Conservation (phyloP, 2,797 vertebrate species). For the Poliocrania exsul region DNA sequence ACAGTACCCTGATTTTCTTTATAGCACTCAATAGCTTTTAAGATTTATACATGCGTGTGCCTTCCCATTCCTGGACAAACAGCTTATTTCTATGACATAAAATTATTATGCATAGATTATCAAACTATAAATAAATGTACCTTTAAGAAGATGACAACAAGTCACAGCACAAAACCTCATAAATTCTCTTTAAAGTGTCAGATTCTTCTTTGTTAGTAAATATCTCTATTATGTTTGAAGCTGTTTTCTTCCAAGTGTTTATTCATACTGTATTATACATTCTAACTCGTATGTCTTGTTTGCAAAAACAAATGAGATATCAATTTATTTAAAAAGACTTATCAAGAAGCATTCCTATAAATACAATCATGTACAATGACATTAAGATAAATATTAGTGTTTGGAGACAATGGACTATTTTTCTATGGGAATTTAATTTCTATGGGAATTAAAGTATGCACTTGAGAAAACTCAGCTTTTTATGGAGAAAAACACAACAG, state of each 20-base stretch:
- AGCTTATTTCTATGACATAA: neutral
- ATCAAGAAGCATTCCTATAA: neutral
- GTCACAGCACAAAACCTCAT: neutral
- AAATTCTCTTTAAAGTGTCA: neutral
- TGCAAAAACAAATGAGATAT: neutral
- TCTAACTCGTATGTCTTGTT: neutral
- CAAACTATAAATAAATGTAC: neutral
- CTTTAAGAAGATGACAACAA: neutral
- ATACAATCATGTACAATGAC: neutral
- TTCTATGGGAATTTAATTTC: conserved; percentile 46
- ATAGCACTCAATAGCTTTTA: neutral
- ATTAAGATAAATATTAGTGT: conserved; percentile 45
- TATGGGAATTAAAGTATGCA: conserved; percentile 31
- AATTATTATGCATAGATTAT: neutral
- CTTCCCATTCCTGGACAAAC: neutral
- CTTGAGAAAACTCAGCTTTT: conserved; percentile 36
- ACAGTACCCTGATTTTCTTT: neutral
- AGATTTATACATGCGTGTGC: neutral
- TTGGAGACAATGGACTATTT: conserved; percentile 35
- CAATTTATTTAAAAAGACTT: neutral
- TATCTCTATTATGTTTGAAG: neutral
- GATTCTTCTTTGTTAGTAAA: neutral
- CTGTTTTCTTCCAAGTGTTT: neutral
- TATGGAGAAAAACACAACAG: conserved; percentile 30
- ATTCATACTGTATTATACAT: neutral